Evolutionary conservation across 1,140 invertebrate species (phyloP).

Genomic region (Vanessa atalanta): DNA sequence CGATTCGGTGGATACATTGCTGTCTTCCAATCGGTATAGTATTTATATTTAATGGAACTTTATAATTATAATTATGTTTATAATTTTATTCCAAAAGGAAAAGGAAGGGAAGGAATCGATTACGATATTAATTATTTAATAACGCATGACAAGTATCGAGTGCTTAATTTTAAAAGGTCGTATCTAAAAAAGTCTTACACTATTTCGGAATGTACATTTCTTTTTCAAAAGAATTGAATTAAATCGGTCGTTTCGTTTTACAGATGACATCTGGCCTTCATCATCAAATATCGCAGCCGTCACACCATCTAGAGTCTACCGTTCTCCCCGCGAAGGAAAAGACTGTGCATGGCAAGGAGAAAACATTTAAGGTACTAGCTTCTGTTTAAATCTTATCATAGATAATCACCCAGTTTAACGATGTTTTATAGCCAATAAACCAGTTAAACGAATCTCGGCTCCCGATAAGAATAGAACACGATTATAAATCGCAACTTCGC

Average conservation of each 20-base stretch:
- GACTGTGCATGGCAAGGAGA: conserved; percentile 79
- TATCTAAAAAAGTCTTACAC: background rate
- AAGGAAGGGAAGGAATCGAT: no score
- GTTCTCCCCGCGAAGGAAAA: conserved; percentile 73
- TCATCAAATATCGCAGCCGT: conserved; percentile 72
- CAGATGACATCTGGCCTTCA: conserved; percentile 78
- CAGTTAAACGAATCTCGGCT: conserved; percentile 22
- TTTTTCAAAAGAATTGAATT: no score
- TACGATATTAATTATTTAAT: no score
- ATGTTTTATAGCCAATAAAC: conserved; percentile 29
- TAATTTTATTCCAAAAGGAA: no score
- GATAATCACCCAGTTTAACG: conserved; percentile 3
- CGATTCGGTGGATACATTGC: background rate
- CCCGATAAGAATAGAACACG: conserved; percentile 13
- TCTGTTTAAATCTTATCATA: conserved; percentile 15
- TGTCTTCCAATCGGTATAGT: background rate
- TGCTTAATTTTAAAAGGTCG: background rate
- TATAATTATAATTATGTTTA: no score
- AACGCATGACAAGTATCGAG: background rate
- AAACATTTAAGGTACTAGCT: conserved; percentile 73
- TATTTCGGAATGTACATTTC: background rate
- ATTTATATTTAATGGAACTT: background rate
- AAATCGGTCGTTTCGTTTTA: conserved; percentile 8
- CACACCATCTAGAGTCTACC: conserved; percentile 71
- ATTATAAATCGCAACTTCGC: conserved; percentile 5